These are phyloP conservation scores for Lithophane semibrunnea DNA, from an alignment of 2,888 invertebrate genomes.

Conservation along the genomic window DNA sequence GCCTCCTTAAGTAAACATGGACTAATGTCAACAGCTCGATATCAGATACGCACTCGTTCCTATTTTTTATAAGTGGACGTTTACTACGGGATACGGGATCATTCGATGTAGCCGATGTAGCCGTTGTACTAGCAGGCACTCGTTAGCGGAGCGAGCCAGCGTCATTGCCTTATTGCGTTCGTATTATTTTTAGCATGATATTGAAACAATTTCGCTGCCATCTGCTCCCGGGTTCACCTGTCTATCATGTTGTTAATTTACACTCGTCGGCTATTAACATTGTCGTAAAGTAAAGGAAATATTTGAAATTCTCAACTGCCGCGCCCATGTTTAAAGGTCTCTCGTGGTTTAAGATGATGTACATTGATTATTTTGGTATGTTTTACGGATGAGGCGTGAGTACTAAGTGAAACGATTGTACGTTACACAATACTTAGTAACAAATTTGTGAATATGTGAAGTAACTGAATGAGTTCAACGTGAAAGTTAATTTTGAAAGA, in stretches of 20 bases:
- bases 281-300: constrained; percentile 84
- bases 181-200: constrained; percentile 86
- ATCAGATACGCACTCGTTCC: constrained; percentile 86
- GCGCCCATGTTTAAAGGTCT: constrained; percentile 78
- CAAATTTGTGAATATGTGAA: constrained; percentile 45
- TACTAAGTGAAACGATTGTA: constrained; percentile 35
- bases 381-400: constrained; percentile 45
- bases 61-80: constrained; percentile 81
- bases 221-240: constrained; percentile 87
- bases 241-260: constrained; percentile 87
- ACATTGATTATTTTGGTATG: constrained; percentile 70
- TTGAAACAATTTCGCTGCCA: constrained; percentile 86
- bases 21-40: constrained; percentile 86
- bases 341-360: constrained; percentile 66
- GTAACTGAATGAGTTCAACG: constrained; percentile 42
- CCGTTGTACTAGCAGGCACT: constrained; percentile 43
- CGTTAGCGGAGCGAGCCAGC: constrained; percentile 64
- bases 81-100: constrained; percentile 75
- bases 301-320: constrained; percentile 81
- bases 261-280: constrained; percentile 81
- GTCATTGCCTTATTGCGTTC: constrained; percentile 67
- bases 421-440: constrained; percentile 28
- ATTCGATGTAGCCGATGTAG: constrained; percentile 72
- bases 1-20: constrained; percentile 87
- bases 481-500: constrained; percentile 57